Base-by-base conservation (phyloP, 2,888 invertebrate genomes). In the Eurois occulta region DNA sequence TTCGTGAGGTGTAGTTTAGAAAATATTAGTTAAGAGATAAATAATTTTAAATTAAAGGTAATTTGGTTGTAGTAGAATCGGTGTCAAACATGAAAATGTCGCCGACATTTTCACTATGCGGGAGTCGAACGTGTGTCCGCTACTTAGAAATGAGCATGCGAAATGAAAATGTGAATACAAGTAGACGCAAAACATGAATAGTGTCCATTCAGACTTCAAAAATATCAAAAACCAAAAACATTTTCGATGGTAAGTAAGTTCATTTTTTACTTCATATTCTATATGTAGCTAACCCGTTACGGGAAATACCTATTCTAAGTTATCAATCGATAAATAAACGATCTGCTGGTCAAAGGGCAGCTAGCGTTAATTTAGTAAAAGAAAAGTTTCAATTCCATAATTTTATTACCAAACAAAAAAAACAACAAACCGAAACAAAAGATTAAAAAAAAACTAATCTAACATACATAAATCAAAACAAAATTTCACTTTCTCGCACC, bases 1-100 rank as follows among this genome's bases (percentile, higher is more conserved):
- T 87, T 81, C 77, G 88, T 84, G 91, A 88, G 84, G 89, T 89
- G 83, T 78, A 76, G 77, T 69, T 68, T 67, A 10, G 24, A 32
- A 85, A 73, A 41, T 60, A 66, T 28, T 13, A 0, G 28, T 66
- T 55, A 32, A 0, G 52, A 72, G 16, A 16, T 38, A 21, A 66
- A 58, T 28, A 0, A 32, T n/a, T 60, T 18, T n/a, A 38, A 60
- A 32, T 21, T 16, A 18, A 38, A 32, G 24, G 32, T 10, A 0
- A 52, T 41, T 64, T 73, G 52, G 28, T 38, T 68, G 72, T 7
- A 1, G 35, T 72, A 70, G n/a, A 46, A 24, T 67, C 64, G 46
- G 77, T 83, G 86, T 43, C 28, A 0, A n/a, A 8, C 0, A n/a
- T 41, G 18, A 70, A 67, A 32, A 78, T 60, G 24, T 13, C 21